Base-by-base conservation (phyloP, 2,797 vertebrate genomes). In the Stomatorhinus walkeri region DNA sequence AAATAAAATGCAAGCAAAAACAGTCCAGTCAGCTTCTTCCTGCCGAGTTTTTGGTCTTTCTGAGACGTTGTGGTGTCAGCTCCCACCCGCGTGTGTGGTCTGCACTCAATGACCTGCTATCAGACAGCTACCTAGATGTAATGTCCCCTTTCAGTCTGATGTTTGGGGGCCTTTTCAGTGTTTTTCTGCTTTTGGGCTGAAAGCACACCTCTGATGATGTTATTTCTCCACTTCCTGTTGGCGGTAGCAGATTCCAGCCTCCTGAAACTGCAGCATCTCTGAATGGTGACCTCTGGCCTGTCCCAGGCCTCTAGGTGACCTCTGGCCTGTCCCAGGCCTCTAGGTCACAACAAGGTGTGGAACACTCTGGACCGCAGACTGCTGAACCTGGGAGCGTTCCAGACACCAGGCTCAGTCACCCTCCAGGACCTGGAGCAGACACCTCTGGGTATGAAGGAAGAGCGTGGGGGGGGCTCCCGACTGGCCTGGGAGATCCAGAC, bases 341-440 rank as follows among this genome's bases (percentile, higher is more conserved):
- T 46, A 10, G 49, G 48, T 96, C 91, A 96, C 88, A 96, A 93
- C 19, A 96, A 94, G 40, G 95, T 95, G 88, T 96, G 95, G 89
- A 96, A 95, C 89, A 96, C 88, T 0, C 93, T 91, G 1, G 92
- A 92, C 84, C 88, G 95, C 87, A 96, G 93, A 83, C 93, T 95
- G 43, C 89, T 91, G 1, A 89, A 93, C 19, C 91, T 90, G 3
- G 92, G 91, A 85, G 92, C 85, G 4, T 91, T 95, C 90, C 90
- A 91, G 0, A 87, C 90, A 0, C 94, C 93, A 56, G 92, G 92
- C 91, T 91, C 95, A 28, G 95, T 92, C 76, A 91, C 87, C 51
- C 92, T 94, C 88, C 90, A 94, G 64, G 95, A 89, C 54, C 92
- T 93, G 0, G 92, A 93, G 22, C 91, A 93, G 54, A 85, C 90